phyloP scores from a whole-genome alignment of 1,140 invertebrate species.

The Batillaria attramentaria region DNA sequence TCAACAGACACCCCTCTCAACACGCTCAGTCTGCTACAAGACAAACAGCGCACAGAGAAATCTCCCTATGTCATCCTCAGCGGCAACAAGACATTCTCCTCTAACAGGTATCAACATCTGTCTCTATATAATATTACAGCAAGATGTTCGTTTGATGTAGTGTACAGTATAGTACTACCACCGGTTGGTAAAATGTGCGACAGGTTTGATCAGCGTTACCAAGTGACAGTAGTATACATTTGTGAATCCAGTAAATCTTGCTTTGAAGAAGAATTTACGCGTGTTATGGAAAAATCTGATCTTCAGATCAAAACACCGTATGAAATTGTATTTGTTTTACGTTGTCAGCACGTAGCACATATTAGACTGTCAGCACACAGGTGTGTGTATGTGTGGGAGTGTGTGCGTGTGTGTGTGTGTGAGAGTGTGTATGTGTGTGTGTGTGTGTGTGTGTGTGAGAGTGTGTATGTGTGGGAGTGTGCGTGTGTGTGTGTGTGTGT shows the following conservation, averaged over 20 bases:
- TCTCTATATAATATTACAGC: neutral
- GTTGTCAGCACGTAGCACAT: too few species aligned
- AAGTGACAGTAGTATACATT: neutral
- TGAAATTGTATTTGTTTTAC: too few species aligned
- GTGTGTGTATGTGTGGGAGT: too few species aligned
- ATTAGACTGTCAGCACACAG: too few species aligned
- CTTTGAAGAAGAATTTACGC: neutral
- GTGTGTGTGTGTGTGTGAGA: too few species aligned
- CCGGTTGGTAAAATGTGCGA: neutral
- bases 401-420: too few species aligned
- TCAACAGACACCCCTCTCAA: slow-evolving; percentile 97
- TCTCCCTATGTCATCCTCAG: slow-evolving; percentile 95
- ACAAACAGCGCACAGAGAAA: slow-evolving; percentile 97
- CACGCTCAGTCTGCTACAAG: slow-evolving; percentile 93
- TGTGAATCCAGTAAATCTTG: neutral
- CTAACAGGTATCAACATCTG: slow-evolving; percentile 49
- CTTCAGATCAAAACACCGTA: too few species aligned
- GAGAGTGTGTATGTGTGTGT: too few species aligned
- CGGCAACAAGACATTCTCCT: slow-evolving; percentile 78
- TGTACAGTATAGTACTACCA: neutral
- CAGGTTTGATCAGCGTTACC: neutral
- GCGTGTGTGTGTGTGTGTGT: neutral
- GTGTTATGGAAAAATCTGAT: neutral
- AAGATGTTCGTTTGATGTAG: neutral
- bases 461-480: neutral